These are phyloP conservation scores for Chrysemys picta DNA, from an alignment of 2,113 vertebrate genomes.

Conservation along the genomic window DNA sequence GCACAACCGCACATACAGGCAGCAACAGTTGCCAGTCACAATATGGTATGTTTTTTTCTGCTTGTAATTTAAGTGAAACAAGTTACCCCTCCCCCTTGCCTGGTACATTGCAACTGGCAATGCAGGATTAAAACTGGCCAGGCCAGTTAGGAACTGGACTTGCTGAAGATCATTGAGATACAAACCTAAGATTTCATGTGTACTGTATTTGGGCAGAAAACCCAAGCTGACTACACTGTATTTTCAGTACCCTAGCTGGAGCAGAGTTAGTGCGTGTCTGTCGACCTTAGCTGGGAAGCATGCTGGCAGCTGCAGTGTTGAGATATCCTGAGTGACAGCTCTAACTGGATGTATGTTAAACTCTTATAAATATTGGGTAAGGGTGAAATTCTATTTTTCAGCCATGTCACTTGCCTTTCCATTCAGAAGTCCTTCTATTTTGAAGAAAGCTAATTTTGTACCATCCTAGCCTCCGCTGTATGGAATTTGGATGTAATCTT, in stretches of 20 bases:
- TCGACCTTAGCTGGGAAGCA: background rate
- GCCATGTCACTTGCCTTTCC: background rate
- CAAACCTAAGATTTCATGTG: no score
- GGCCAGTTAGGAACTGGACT: background rate
- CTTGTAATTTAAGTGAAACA: background rate
- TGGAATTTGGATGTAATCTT: background rate
- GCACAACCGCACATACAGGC: no score
- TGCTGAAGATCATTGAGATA: background rate
- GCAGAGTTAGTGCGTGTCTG: background rate
- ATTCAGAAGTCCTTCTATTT: background rate
- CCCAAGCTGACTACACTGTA: background rate
- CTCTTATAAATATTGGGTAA: background rate
- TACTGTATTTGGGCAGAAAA: background rate
- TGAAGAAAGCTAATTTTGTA: background rate
- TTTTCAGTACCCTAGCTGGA: background rate
- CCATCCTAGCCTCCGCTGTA: background rate
- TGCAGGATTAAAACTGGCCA: background rate
- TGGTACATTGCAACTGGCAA: background rate
- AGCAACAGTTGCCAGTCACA: background rate
- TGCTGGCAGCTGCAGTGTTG: background rate
- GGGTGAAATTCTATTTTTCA: background rate
- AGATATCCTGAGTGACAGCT: background rate
- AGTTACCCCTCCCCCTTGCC: background rate
- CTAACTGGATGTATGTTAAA: background rate
- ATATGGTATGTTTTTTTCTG: background rate